Conservation (phyloP, 1,140 invertebrate species). For the Mya arenaria region DNA sequence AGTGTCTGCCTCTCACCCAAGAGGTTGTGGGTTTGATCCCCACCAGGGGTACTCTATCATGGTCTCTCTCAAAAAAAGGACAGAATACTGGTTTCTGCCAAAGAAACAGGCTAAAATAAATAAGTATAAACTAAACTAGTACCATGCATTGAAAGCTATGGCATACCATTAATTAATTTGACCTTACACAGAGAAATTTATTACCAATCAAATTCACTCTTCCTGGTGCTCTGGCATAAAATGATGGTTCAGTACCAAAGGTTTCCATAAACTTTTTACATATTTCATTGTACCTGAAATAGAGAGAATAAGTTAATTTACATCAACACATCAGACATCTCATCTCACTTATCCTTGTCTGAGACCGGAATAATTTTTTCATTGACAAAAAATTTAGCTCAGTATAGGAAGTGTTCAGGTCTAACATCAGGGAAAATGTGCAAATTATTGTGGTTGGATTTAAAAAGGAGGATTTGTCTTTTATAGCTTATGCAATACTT, state of each 20-base stretch:
- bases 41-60: too few relatives aligned
- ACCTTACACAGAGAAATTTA: too few relatives aligned
- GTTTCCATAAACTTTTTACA: constrained; percentile 67
- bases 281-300: constrained; percentile 72
- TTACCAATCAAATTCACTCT: constrained; percentile 97
- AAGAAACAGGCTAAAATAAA: not conserved
- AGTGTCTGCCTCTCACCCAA: too few relatives aligned
- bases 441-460: too few relatives aligned
- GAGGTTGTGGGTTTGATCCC: too few relatives aligned
- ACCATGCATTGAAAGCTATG: not conserved
- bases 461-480: too few relatives aligned
- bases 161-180: not conserved
- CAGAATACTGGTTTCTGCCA: not conserved
- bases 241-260: constrained; percentile 78
- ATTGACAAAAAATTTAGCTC: too few relatives aligned
- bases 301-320: constrained; percentile 6
- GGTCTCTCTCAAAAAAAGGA: not conserved
- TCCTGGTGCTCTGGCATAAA: constrained; percentile 83
- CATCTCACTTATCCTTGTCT: not conserved
- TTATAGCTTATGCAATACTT: too few relatives aligned
- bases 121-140: not conserved
- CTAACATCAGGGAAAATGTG: too few relatives aligned
- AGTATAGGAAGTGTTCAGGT: too few relatives aligned
- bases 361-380: not conserved
- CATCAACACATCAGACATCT: not conserved